Evolutionary conservation across 2,113 vertebrate species (phyloP).

Genomic region (Archocentrus centrarchus): DNA sequence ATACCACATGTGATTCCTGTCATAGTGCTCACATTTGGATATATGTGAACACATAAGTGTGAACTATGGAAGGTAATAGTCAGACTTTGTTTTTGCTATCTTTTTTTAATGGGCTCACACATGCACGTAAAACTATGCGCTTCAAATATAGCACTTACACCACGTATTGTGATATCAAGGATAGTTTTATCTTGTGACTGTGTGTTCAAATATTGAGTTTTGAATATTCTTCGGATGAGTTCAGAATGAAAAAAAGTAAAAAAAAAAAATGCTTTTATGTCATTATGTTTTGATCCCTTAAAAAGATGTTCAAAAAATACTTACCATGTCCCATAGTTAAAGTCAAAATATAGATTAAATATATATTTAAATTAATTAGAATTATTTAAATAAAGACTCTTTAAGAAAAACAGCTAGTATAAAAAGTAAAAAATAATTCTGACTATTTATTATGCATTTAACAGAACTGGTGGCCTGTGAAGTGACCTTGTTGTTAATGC

Average conservation of each 20-base stretch:
- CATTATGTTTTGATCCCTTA: neutral
- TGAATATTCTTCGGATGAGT: neutral
- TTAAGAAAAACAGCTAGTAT: neutral
- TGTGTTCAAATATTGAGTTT: neutral
- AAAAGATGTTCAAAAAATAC: neutral
- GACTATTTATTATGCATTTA: neutral
- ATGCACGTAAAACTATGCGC: neutral
- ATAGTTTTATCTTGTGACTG: neutral
- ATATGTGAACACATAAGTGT: neutral
- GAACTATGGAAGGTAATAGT: neutral
- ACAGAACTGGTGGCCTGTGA: slow-evolving; percentile 3
- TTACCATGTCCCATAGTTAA: too few relatives aligned
- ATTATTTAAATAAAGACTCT: neutral
- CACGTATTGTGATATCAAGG: neutral
- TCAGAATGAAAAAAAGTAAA: neutral
- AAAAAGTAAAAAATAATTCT: neutral
- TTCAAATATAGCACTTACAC: neutral
- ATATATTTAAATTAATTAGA: neutral
- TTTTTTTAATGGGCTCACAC: neutral
- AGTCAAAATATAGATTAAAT: neutral
- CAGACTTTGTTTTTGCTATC: neutral
- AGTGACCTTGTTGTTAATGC: neutral
- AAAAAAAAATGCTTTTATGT: neutral
- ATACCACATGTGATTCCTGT: slow-evolving; percentile 22
- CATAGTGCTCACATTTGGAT: slow-evolving; percentile 3